Base-by-base conservation (phyloP, 2,888 invertebrate species). In the Hydraecia micacea region DNA sequence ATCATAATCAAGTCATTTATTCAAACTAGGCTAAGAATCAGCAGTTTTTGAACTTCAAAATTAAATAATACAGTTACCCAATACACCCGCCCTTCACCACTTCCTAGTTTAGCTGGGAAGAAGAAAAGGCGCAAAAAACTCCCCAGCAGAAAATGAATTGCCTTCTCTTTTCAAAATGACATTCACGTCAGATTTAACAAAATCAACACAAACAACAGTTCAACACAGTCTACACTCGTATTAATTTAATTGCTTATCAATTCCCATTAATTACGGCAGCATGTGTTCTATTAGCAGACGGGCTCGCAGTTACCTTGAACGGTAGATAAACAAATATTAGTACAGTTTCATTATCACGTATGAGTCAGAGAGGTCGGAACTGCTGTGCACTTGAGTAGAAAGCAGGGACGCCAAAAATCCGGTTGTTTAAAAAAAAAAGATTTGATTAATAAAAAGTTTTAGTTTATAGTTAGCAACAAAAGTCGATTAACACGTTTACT, bases 261-360 rank as follows among this genome's bases (percentile, higher is more conserved):
- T 79, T 86, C n/a, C 66, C 75, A 60, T 71, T 83, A 83, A 76
- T 86, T 86, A 86, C 28, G 13, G 71, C 15, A 74, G 67, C 73
- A 77, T 73, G 71, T 80, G 73, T 86, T 74, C 84, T 76, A 65
- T 76, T 83, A 86, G 60, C 75, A 79, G 49, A 39, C 42, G 60
- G 36, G 18, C 42, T 49, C 60, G 32, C 78, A 78, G 60, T 82
- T 69, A 74, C 78, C 72, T 72, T 68, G 66, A 86, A 70, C 79
- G 74, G 60, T 71, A 79, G 83, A 65, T 65, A 79, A 75, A 81
- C 72, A 85, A 81, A 75, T 73, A 75, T 69, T 79, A 46, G 73
- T 79, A 71, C 79, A 71, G 79, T 80, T 73, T 79, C 73, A 79
- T 86, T 85, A 86, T 72, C 84, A 84, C 55, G 32, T 9, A 63